These are phyloP conservation scores for Anneissia japonica DNA, from an alignment of 35 echinoderm and acorn worm species.

Conservation along the genomic window DNA sequence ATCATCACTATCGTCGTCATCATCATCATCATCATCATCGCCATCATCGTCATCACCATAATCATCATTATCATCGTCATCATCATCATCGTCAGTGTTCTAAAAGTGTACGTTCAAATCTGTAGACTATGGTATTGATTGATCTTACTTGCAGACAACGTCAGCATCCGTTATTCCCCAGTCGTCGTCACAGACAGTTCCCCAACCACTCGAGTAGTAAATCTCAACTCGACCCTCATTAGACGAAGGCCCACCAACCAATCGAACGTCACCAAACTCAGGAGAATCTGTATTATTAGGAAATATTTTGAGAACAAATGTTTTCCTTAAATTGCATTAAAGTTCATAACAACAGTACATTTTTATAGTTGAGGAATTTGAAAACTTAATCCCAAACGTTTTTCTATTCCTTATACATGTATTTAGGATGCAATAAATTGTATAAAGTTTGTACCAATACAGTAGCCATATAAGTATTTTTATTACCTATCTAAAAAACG, in stretches of 20 bases:
- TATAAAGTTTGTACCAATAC: too few relatives aligned
- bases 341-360: neutral
- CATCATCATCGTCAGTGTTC: too few relatives aligned
- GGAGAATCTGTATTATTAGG: neutral
- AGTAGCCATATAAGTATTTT: too few relatives aligned
- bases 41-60: too few relatives aligned
- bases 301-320: neutral
- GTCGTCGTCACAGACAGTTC: neutral
- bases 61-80: too few relatives aligned
- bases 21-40: too few relatives aligned
- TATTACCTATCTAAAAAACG: too few relatives aligned
- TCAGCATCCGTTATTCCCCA: neutral
- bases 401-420: neutral
- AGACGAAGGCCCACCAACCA: neutral
- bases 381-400: neutral
- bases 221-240: neutral
- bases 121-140: too few relatives aligned
- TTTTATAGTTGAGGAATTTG: too few relatives aligned
- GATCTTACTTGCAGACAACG: neutral
- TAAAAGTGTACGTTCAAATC: too few relatives aligned
- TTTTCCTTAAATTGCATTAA: neutral
- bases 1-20: too few relatives aligned
- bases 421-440: neutral
- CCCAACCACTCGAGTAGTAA: neutral
- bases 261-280: neutral